A percentile compares a stretch with the other conserved stretches of the same genome.
Evolutionary conservation across 1,140 invertebrate species (phyloP).

Genomic region (Drosophila simulans): DNA sequence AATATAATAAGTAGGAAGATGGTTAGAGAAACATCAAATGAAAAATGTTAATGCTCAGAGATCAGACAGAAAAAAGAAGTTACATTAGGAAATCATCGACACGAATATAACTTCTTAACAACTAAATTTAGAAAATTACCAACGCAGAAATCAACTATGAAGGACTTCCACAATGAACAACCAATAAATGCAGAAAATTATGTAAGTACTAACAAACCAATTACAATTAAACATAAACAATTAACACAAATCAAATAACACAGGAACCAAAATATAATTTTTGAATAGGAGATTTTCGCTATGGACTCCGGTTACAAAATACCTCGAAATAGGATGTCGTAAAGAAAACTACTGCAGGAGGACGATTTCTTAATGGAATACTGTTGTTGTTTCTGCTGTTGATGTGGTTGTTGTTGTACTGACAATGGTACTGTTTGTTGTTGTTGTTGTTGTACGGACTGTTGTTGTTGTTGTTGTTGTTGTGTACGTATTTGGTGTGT

Average conservation of each 20-base stretch:
- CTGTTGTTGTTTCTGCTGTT: constrained; percentile 64
- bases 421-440: constrained; percentile 49
- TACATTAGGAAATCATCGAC: constrained; percentile 10
- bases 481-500: constrained; percentile 70
- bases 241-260: constrained; percentile 22
- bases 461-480: constrained; percentile 60
- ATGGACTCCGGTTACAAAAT: constrained; percentile 76
- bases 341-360: constrained; percentile 84
- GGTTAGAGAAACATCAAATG: constrained; percentile 2
- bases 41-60: constrained; percentile 2
- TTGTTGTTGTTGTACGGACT: constrained; percentile 49
- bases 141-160: constrained; percentile 1
- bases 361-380: constrained; percentile 84
- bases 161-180: constrained; percentile 5
- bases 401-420: constrained; percentile 35
- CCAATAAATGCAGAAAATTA: constrained; percentile 17
- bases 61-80: constrained; percentile 2
- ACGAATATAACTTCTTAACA: neutral
- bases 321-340: constrained; percentile 85
- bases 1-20: neutral
- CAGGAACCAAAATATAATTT: constrained; percentile 51
- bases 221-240: constrained; percentile 17
- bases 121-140: constrained; percentile 20
- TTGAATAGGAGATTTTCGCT: constrained; percentile 58
- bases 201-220: constrained; percentile 24